phyloP scores from a whole-genome alignment of 2,113 vertebrate genomes.

The Indicator maculatus region DNA sequence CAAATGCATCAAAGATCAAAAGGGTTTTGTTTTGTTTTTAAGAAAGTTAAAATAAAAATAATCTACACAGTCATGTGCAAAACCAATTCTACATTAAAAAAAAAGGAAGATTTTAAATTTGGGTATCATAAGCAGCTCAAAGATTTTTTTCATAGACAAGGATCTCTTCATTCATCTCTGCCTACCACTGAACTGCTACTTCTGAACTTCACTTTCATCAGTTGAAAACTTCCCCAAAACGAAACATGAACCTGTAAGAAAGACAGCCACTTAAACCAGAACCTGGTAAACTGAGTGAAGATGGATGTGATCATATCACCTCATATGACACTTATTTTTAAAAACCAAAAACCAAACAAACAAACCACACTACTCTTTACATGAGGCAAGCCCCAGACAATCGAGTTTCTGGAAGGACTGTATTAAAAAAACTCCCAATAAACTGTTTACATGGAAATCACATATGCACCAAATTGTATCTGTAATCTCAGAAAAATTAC shows the following conservation, averaged over 20 bases:
- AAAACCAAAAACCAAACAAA: not conserved
- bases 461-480: not conserved
- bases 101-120: not conserved
- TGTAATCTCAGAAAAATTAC: not conserved
- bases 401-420: not conserved
- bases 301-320: not conserved
- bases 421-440: not conserved
- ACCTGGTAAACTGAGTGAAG: not conserved
- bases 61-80: not conserved
- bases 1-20: not conserved
- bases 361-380: not conserved
- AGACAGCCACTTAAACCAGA: not conserved
- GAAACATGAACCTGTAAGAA: not conserved
- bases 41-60: not conserved
- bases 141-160: not conserved
- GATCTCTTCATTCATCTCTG: not conserved
- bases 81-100: not conserved
- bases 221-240: not conserved
- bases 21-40: not conserved
- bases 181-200: not conserved
- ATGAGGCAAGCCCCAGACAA: not conserved
- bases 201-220: not conserved
- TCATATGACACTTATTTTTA: not conserved
- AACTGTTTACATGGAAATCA: not conserved
- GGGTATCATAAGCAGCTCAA: not conserved